Evolutionary conservation across 2,113 vertebrate genomes (phyloP).

Genomic region (Seriola rivoliana): DNA sequence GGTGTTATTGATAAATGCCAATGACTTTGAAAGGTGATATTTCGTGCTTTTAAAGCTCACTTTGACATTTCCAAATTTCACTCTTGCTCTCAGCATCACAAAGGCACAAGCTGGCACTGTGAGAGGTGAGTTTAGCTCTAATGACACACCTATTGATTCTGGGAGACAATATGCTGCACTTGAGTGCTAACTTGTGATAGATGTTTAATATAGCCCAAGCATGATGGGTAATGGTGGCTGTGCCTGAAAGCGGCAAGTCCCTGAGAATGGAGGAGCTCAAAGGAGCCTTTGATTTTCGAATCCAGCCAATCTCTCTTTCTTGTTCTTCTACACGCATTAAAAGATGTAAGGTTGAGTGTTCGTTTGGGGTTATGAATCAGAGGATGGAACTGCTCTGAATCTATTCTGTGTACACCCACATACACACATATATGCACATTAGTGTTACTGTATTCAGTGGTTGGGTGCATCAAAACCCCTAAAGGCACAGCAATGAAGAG

Average conservation of each 20-base stretch:
- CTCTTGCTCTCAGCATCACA: background rate
- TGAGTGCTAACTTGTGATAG: constrained; percentile 18
- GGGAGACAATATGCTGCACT: constrained; percentile 18
- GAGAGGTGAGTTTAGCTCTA: constrained; percentile 24
- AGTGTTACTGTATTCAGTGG: background rate
- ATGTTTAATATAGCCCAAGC: constrained; percentile 5
- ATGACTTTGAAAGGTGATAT: constrained; percentile 30
- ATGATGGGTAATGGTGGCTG: background rate
- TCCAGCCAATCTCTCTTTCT: constrained; percentile 7
- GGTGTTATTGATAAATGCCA: constrained; percentile 43
- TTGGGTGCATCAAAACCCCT: constrained; percentile 6
- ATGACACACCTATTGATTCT: constrained; percentile 30
- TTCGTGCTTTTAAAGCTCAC: constrained; percentile 40
- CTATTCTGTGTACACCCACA: background rate
- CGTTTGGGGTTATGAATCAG: constrained; percentile 35
- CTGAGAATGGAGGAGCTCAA: constrained; percentile 11
- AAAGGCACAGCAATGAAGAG: background rate
- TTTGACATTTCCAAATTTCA: constrained; percentile 51
- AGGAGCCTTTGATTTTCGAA: constrained; percentile 30
- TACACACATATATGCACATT: background rate
- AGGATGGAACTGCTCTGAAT: constrained; percentile 16
- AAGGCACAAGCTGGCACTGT: background rate
- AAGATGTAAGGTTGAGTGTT: background rate
- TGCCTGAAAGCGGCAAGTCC: background rate
- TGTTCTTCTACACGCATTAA: constrained; percentile 1